Base-by-base conservation (phyloP, 2,797 vertebrate genomes). In the Australoheros facetus region DNA sequence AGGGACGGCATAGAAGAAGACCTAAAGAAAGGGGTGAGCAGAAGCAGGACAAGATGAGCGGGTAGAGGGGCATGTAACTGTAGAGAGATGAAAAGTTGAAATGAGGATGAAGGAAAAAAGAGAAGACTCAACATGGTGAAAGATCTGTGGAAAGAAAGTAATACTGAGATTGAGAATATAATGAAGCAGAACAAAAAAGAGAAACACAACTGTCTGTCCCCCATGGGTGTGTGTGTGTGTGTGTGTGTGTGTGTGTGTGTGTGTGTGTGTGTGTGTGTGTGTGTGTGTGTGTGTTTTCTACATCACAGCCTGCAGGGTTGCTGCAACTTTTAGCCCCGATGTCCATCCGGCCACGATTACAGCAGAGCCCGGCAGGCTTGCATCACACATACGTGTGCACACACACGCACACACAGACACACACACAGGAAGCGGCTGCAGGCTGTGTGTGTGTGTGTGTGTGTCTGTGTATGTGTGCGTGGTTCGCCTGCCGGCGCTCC, bases 261-360 rank as follows among this genome's bases (percentile, higher is more conserved):
- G 75, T 81, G 75, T 86, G 78, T 79, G 83, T 75, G 77, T 79
- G 45, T 56, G 60, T 60, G 84, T 84, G 77, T 73, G 74, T 78
- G 79, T 73, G 75, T 85, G 81, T 77, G 89, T 81, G 88, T 86
- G 85, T 90, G 88, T 88, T 37, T 88, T 80, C 82, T 85, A 87
- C 86, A 90, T 92, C 85, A 82, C 78, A 89, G 89, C 90, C 89
- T 87, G 59, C 70, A 89, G 90, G 64, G 84, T 79, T 91, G 90
- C 88, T 89, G 89, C 86, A 93, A 90, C 87, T 91, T 89, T 88
- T 83, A 85, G 91, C 82, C 87, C 73, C 16, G 62, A 90, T 91
- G 93, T 91, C 87, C 91, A 88, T 90, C 88, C 86, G 84, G 89
- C 88, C 91, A 89, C 58, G 85, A 93, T 93, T 93, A 87, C 91